Conservation (phyloP, 2,888 invertebrate genomes). For the Drosophila atripex region DNA sequence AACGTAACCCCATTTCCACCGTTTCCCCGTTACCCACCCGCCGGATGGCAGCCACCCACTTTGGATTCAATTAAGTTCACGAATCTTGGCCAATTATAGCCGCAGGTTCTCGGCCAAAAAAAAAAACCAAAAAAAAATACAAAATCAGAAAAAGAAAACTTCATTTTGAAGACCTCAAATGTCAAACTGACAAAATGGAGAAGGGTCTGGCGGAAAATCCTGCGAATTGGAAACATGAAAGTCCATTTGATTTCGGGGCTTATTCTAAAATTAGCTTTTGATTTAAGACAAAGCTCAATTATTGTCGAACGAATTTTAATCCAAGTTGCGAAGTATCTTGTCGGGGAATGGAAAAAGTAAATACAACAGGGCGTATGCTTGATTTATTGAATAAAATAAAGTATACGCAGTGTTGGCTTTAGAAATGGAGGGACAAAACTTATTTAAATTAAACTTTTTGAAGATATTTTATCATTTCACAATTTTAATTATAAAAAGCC, state of each 20-base stretch:
- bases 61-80: conserved; percentile 46
- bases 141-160: not conserved
- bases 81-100: conserved; percentile 46
- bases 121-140: conserved; percentile 1
- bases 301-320: not conserved
- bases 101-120: conserved; percentile 23
- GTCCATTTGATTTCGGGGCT: not conserved
- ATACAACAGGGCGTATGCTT: no score
- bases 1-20: not conserved
- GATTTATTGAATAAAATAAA: not conserved
- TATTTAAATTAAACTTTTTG: no score
- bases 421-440: no score
- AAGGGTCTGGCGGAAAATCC: conserved; percentile 1
- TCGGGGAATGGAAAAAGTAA: no score
- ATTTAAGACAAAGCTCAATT: not conserved
- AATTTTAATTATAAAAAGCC: no score
- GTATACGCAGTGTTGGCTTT: no score
- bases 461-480: no score
- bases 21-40: not conserved
- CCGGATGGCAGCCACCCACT: conserved; percentile 16
- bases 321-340: not conserved
- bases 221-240: not conserved
- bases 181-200: conserved; percentile 1
- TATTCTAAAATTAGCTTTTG: not conserved
- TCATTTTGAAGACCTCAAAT: conserved; percentile 1